A percentile compares a stretch with the other conserved stretches of the same genome.
These are phyloP conservation scores for Catalaphyllia jardinei DNA, from an alignment of 64 coral and sea anemone species.

Conservation along the genomic window DNA sequence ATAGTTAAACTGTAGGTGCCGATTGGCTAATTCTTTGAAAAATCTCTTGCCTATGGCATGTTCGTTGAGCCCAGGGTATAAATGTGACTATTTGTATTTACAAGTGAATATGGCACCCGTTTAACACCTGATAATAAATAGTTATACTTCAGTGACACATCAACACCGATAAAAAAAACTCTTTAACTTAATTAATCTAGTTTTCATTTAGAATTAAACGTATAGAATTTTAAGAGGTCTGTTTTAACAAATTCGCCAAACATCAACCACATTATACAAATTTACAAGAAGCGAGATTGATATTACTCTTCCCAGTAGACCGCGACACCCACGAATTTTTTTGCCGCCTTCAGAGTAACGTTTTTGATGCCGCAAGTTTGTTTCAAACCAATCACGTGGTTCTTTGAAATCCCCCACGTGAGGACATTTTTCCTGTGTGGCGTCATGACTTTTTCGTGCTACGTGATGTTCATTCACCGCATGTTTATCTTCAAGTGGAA, in stretches of 20 bases:
- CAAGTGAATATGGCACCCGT: constrained; percentile 2
- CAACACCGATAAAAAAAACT: not conserved
- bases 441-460: too few species aligned
- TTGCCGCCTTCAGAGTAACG: too few species aligned
- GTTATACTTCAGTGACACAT: not conserved
- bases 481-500: too few species aligned
- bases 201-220: not conserved
- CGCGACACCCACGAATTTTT: too few species aligned
- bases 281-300: not conserved
- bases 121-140: not conserved
- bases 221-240: not conserved
- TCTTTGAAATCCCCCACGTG: too few species aligned
- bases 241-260: not conserved
- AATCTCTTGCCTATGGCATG: not conserved
- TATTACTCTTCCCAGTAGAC: too few species aligned
- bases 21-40: not conserved
- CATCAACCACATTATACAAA: not conserved
- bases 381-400: too few species aligned
- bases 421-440: too few species aligned
- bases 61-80: not conserved
- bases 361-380: too few species aligned
- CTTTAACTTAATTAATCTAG: not conserved
- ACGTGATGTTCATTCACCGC: too few species aligned
- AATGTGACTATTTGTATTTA: not conserved
- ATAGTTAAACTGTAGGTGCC: not conserved